A percentile compares a stretch with the other conserved stretches of the same genome.
These are phyloP conservation scores for Dipodomys stephensi DNA, from an alignment of 2,113 vertebrate species.

Conservation along the genomic window DNA sequence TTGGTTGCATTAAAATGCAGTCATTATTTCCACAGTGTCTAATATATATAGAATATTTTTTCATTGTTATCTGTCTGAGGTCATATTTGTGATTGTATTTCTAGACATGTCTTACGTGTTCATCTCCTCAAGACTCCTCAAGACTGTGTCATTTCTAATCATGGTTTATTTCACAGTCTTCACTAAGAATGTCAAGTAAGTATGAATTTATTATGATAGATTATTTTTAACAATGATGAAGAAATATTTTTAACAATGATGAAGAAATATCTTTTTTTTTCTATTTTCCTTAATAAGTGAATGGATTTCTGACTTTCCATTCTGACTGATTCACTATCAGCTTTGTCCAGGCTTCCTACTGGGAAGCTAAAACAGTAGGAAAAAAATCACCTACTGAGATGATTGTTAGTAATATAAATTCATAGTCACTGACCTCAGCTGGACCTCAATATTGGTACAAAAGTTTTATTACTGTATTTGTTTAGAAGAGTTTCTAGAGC, in stretches of 20 bases:
- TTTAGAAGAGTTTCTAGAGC: conserved; percentile 52
- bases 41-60: not conserved
- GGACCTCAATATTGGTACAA: conserved; percentile 35
- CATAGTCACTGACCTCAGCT: conserved; percentile 72
- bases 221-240: not conserved
- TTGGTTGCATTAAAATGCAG: not conserved
- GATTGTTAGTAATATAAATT: conserved; percentile 71
- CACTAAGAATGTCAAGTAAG: not conserved
- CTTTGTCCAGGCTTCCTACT: conserved; percentile 38
- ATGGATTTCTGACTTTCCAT: not conserved
- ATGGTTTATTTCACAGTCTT: not conserved
- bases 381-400: conserved; percentile 37
- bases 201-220: not conserved
- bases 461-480: conserved; percentile 65
- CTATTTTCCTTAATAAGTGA: conserved; percentile 18
- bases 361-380: not conserved
- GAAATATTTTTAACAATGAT: not conserved
- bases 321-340: conserved; percentile 24
- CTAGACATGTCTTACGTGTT: not conserved
- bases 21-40: not conserved
- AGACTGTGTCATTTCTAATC: not conserved
- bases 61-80: not conserved
- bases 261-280: not conserved
- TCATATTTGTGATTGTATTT: not conserved
- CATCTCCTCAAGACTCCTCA: not conserved